Evolutionary conservation across 2,888 invertebrate genomes (phyloP).

Genomic region (Incurvaria masculella): DNA sequence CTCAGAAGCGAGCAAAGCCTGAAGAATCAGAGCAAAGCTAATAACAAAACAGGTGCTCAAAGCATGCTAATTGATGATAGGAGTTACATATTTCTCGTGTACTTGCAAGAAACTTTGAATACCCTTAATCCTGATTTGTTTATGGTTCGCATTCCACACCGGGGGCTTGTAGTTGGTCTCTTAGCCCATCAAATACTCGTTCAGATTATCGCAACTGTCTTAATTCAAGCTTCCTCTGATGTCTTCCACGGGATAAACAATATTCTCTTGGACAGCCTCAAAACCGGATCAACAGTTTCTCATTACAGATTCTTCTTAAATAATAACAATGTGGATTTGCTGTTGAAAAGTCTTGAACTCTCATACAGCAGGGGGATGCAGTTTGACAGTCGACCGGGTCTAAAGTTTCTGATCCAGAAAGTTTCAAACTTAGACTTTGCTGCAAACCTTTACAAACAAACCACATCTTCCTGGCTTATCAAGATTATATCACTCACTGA

Average conservation of each 20-base stretch:
- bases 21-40: constrained; percentile 28
- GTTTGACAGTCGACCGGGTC: constrained; percentile 86
- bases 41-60: constrained; percentile 18
- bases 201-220: constrained; percentile 84
- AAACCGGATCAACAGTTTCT: constrained; percentile 42
- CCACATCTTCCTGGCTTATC: constrained; percentile 89
- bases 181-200: constrained; percentile 90
- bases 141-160: constrained; percentile 81
- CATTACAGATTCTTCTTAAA: constrained; percentile 52
- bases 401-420: constrained; percentile 93
- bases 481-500: constrained; percentile 85
- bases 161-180: constrained; percentile 83
- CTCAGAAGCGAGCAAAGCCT: constrained; percentile 32
- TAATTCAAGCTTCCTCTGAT: constrained; percentile 71
- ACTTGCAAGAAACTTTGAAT: constrained; percentile 70
- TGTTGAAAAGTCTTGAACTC: constrained; percentile 75
- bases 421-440: constrained; percentile 83
- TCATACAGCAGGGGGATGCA: constrained; percentile 80
- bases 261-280: constrained; percentile 53
- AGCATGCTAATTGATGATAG: constrained; percentile 70
- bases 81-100: constrained; percentile 85
- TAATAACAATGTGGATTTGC: constrained; percentile 62
- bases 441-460: constrained; percentile 89
- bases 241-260: constrained; percentile 61
- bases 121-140: constrained; percentile 73